These are phyloP conservation scores for Lasius platythorax DNA, from an alignment of 2,888 invertebrate species.

Conservation along the genomic window DNA sequence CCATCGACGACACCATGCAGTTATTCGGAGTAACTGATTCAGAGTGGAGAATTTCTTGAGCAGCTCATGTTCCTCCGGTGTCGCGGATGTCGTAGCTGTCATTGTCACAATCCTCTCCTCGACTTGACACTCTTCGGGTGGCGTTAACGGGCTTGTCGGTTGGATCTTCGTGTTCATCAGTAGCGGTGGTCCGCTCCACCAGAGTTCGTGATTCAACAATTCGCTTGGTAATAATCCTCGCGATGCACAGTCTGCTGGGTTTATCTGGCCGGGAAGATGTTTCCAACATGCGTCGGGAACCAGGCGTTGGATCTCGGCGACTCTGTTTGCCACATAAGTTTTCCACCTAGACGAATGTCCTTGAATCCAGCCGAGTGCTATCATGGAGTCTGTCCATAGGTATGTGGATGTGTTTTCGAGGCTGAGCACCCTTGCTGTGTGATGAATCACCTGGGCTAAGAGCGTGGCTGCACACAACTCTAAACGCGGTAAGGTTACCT, in stretches of 20 bases:
- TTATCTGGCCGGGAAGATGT: neutral
- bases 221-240: neutral
- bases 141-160: too few relatives aligned
- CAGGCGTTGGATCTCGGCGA: neutral
- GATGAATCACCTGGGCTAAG: too few relatives aligned
- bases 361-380: neutral
- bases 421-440: too few relatives aligned
- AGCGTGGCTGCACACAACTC: neutral
- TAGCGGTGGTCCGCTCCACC: neutral
- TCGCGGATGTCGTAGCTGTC: too few relatives aligned
- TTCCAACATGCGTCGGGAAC: neutral
- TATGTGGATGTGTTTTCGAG: neutral
- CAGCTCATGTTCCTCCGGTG: too few relatives aligned
- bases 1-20: too few relatives aligned
- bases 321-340: neutral
- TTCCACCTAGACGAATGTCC: neutral
- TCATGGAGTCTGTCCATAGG: neutral
- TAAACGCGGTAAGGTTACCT: neutral
- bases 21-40: too few relatives aligned
- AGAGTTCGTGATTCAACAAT: neutral
- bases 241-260: neutral
- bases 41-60: too few relatives aligned
- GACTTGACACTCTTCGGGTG: too few relatives aligned
- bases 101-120: too few relatives aligned
- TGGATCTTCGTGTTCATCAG: too few relatives aligned